Base-by-base conservation (phyloP, 2,888 invertebrate species). In the Priocnemis perturbator region DNA sequence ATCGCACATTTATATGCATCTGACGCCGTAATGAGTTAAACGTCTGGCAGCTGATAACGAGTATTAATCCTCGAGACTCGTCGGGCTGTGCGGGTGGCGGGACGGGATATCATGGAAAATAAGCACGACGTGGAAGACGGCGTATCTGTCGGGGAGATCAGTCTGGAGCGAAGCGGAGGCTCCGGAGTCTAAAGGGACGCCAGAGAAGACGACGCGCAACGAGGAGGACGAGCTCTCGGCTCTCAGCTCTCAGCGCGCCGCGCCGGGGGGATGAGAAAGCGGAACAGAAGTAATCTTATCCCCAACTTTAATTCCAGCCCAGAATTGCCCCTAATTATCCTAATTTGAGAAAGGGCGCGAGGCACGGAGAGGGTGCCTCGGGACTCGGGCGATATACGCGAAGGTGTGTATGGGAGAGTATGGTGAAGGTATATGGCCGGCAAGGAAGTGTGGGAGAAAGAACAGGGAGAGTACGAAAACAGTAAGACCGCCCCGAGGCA, bases 301-400 rank as follows among this genome's bases (percentile, higher is more conserved):
- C 37, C 71, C 68, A 61, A 74, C 75, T 80, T 77, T 79, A 74
- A 80, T 81, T 77, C 71, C 70, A 66, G 45, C 45, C 58, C 68
- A 66, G 78, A 78, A 81, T 77, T 76, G 68, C 73, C 73, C 67
- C 77, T 79, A 81, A 81, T 82, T 79, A 79, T 81, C 70, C 77
- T 76, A 73, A 81, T 78, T 80, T 76, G 63, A 48, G 69, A 61
- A 78, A 67, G 67, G 66, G 60, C 50, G 37, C 45, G 47, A 50
- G 53, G 30, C 53, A 48, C 57, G 47, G 68, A 60, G 56, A 17
- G 48, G 26, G 30, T 14, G n/a, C 20, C 15, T 37, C 19, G 15
- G 58, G 21, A 58, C 44, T 58, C 17, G 37, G 57, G 17, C 44
- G 20, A 58, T 44, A 37, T 58, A 37, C 37, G 4, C 37, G 26